Base-by-base conservation (phyloP, 2,888 invertebrate species). In the Troides aeacus region DNA sequence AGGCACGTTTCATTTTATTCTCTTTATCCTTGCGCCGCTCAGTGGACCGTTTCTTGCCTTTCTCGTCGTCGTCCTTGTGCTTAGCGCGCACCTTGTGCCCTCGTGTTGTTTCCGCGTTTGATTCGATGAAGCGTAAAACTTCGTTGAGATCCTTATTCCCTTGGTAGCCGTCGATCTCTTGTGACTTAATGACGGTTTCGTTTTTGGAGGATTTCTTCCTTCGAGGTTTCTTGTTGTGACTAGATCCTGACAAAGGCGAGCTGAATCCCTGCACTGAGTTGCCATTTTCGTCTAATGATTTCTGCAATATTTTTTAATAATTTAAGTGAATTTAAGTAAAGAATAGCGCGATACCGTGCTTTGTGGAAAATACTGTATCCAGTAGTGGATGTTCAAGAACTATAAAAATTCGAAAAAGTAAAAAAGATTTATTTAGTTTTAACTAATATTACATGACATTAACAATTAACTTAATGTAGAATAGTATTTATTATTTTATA, bases 201-300 rank as follows among this genome's bases (percentile, higher is more conserved):
- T 94, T 92, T 87, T 94, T 92, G 78, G 93, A 90, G 74, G 92
- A 90, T 88, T 94, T 94, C 91, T 94, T 94, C 85, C 94, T 93
- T 73, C 92, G 80, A 71, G 88, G 89, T 84, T 94, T 93, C 87
- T 94, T 93, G 78, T 92, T 88, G 79, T 92, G 93, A 83, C 90
- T 90, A 81, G 89, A 87, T 73, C 89, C 90, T 76, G 89, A 86
- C 74, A 87, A 84, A 67, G 90, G 87, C 68, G 93, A 90, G 81
- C 85, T 93, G 88, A 85, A 92, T 79, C 85, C 93, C 80, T 94
- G 94, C 68, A 96, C 90, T 56, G 96, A 94, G 84, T 97, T 97
- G 72, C 96, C 96, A 83, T 97, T 97, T 89, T 97, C 97, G 88
- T 97, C 97, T 72, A 95, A 90, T 73, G 95, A 93, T 86, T 95